Conservation (phyloP, 92 coral and sea anemone species). For the Zoanthus sansibaricus region DNA sequence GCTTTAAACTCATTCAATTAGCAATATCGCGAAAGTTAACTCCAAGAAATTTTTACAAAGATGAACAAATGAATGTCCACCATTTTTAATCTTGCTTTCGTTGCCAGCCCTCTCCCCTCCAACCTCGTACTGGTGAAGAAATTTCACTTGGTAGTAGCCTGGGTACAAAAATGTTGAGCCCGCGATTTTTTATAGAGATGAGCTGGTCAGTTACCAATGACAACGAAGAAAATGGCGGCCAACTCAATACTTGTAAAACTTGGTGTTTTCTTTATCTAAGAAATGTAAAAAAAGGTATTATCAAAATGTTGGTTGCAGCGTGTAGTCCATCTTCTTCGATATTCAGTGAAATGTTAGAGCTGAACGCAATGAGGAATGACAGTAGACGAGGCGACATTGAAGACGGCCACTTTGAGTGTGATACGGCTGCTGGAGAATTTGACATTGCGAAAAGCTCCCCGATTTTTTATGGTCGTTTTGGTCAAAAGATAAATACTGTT, state of each 20-base stretch:
- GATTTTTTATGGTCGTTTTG: slow-evolving; percentile 93
- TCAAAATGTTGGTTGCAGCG: slow-evolving; percentile 80
- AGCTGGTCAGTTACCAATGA: slow-evolving; percentile 1
- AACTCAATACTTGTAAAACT: neutral
- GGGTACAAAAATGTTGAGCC: neutral
- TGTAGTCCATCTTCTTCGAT: slow-evolving; percentile 90
- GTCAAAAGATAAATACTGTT: slow-evolving; percentile 69
- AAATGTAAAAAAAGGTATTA: neutral
- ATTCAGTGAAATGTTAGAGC: slow-evolving; percentile 87
- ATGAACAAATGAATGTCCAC: neutral
- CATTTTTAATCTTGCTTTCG: slow-evolving; percentile 11
- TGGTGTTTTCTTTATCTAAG: neutral
- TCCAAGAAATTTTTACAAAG: neutral
- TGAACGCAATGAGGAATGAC: slow-evolving; percentile 67
- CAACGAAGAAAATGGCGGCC: slow-evolving; percentile 44
- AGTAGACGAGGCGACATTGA: slow-evolving; percentile 73
- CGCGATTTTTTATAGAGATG: neutral
- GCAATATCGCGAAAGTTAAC: neutral
- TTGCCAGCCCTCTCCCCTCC: slow-evolving; percentile 4
- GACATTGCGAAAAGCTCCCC: slow-evolving; percentile 91
- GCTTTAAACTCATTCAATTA: slow-evolving; percentile 35
- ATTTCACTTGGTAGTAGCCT: no score
- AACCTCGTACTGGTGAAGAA: no score
- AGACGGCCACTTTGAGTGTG: slow-evolving; percentile 51
- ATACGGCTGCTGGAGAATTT: slow-evolving; percentile 62